Evolutionary conservation across 2,888 invertebrate genomes (phyloP), one percentile per base, ranked within the genome.

Genomic region (Tinea trinotella): DNA sequence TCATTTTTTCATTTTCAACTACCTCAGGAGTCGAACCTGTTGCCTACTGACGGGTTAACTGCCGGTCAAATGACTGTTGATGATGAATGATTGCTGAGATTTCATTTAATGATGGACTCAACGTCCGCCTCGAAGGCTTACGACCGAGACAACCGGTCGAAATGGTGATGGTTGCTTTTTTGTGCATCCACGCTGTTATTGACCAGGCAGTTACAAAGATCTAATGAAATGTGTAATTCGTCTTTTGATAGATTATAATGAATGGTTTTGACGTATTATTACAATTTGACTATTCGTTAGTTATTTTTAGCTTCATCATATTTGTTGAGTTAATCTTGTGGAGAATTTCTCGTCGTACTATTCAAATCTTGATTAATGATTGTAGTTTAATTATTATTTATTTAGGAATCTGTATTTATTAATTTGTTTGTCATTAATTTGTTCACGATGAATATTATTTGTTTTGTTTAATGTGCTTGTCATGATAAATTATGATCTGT

Each of bases 81-180:
- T 83, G 82, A 80, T 81, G 74, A 82, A 79, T 84, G 82, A 84
- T 85, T 84, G 77, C 80, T 67, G 68, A 75, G 77, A 78, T 82
- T 82, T 76, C 62, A 65, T 74, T 73, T 84, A 84, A 84, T 84
- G 78, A 80, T 67, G 72, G 72, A 63, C 66, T 64, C 59, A 59
- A 60, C 64, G 64, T 62, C 68, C 15, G 53, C 12, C 36, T 24
- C n/a, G 17, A 10, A 35, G 68, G 73, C 75, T 75, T 61, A 74
- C 75, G 76, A 70, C 74, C 70, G 76, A 63, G 65, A 67, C 72
- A 71, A 66, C 65, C 60, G 64, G 60, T 61, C 64, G 62, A 65
- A 69, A 66, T 64, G 59, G 61, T 62, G 62, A 60, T 60, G 60
- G 56, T 56, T 55, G 57, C 54, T 59, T 56, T 62, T 62, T 65